Evolutionary conservation across 2,888 invertebrate genomes (phyloP).

Genomic region (Palloptera scutellata): DNA sequence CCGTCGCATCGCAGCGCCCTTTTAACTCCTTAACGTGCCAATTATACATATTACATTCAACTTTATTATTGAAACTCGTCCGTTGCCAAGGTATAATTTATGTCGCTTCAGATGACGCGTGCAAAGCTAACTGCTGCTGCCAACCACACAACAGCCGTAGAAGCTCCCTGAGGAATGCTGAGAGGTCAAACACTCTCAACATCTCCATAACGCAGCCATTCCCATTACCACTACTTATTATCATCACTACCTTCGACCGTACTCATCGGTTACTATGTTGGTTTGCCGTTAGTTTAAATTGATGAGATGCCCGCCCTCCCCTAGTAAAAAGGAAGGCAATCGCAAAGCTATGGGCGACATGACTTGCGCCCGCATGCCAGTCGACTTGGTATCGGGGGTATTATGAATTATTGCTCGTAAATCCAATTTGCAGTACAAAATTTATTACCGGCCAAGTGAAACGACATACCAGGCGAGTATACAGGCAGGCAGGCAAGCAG

Average conservation of each 20-base stretch:
- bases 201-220: background rate
- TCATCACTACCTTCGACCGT: background rate
- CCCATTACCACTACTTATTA: background rate
- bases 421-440: conserved; percentile 42
- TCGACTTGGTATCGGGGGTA: conserved; percentile 30
- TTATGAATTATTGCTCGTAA: conserved; percentile 44
- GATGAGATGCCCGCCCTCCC: background rate
- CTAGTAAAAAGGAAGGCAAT: conserved; percentile 13
- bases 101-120: conserved; percentile 14
- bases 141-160: background rate
- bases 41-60: conserved; percentile 37
- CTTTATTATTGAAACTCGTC: conserved; percentile 38
- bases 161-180: background rate
- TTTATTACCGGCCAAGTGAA: conserved; percentile 39
- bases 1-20: background rate
- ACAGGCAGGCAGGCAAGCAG: conserved; percentile 3
- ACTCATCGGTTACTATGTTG: background rate
- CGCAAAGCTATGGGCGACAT: no score
- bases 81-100: conserved; percentile 33
- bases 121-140: conserved; percentile 5
- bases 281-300: background rate
- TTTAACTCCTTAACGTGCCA: conserved; percentile 40
- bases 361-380: conserved; percentile 4
- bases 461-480: conserved; percentile 21
- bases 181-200: conserved; percentile 13